Conservation (phyloP, 2,797 vertebrate genomes). For the Myotis findleyi region DNA sequence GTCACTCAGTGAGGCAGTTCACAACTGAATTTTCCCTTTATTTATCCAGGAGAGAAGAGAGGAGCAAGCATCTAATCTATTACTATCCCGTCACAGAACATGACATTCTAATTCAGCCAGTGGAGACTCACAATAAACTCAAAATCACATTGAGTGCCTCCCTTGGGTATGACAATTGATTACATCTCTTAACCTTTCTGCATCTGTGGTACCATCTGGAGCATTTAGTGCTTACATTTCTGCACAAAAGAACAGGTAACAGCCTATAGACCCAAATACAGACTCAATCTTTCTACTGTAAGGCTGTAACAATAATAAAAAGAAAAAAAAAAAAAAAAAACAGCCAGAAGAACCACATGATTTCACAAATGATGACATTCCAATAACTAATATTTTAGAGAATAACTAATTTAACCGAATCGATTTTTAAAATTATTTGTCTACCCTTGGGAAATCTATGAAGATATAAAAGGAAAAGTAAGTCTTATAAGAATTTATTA, state of each 20-base stretch:
- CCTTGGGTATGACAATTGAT: slow-evolving; percentile 78
- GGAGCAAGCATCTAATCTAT: slow-evolving; percentile 60
- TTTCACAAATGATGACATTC: slow-evolving; percentile 24
- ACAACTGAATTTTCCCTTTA: slow-evolving; percentile 4
- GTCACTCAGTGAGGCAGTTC: not conserved
- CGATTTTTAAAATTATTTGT: not conserved
- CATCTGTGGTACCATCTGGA: slow-evolving; percentile 82
- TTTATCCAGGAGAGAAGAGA: slow-evolving; percentile 52
- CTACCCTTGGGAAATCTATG: not conserved
- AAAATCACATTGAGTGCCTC: slow-evolving; percentile 72
- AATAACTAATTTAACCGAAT: not conserved
- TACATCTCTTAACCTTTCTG: slow-evolving; percentile 82
- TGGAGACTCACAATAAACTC: slow-evolving; percentile 78
- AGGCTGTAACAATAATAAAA: not conserved
- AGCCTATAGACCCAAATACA: slow-evolving; percentile 15
- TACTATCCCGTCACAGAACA: slow-evolving; percentile 71
- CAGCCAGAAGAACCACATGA: not conserved
- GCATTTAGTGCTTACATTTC: slow-evolving; percentile 69
- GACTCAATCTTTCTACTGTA: not conserved
- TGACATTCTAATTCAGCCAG: slow-evolving; percentile 83
- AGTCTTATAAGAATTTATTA: not conserved
- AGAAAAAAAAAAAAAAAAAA: not conserved
- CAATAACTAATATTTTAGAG: not conserved
- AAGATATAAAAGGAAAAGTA: not conserved
- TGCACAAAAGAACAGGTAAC: slow-evolving; percentile 75